Base-by-base conservation (phyloP, 2,113 vertebrate species). In the Cephalopholis sonnerati region DNA sequence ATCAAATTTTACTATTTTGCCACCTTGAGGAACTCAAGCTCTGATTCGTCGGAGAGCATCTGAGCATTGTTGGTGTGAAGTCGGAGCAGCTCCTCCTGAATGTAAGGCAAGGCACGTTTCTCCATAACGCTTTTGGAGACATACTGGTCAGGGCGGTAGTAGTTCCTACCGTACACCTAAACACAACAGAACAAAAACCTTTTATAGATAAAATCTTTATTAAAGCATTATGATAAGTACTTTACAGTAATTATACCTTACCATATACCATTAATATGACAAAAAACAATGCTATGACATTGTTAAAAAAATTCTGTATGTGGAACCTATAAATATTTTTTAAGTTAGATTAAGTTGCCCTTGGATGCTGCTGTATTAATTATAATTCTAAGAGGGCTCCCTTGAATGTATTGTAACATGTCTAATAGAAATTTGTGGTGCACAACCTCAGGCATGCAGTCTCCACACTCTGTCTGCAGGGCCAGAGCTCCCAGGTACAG, bases 21-120 rank as follows among this genome's bases (percentile, higher is more conserved):
- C 54, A 99, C 97, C 96, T 94, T 98, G 65, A 97, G 93, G 89
- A 97, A 98, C 87, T 98, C 96, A 1, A 97, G 82, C 87, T 98
- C 96, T 0, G 97, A 96, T 75, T 97, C 96, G 15, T 96, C 95
- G 7, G 92, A 73, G 46, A 91, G 92, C 8, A 97, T 95, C 48
- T 94, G 95, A 63, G 85, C 75, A 20, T 96, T 95, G 87, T 92
- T 94, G 18, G 82, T 88, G 51, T 97, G 96, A 67, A 97, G 90
- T 53, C 95, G 95, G 4, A 96, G 93, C 41, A 98, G 85, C 69
- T 97, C 95, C 11, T 61, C 90, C 74, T 95, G 96, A 64, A 96
- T 92, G 17, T 87, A 94, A 3, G 86, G 88, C 82, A 96, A 91
- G 62, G 96, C 95, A 96, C 97, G 96, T 88, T 96, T 96, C 93